Base-by-base conservation (phyloP, 2,113 vertebrate genomes). In the Platichthys stellatus region DNA sequence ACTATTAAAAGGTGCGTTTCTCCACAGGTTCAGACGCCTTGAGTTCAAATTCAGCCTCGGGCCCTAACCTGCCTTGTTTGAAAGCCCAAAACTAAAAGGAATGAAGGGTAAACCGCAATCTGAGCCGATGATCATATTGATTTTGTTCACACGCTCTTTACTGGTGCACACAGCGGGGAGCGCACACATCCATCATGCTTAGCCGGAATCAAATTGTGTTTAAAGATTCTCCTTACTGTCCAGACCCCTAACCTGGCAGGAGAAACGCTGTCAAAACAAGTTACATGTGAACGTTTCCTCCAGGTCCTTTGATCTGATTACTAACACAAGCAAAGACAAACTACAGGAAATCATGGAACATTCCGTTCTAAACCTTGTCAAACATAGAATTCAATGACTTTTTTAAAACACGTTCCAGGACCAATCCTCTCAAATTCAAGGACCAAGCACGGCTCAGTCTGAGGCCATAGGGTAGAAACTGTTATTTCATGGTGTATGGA, bases 61-160 rank as follows among this genome's bases (percentile, higher is more conserved):
- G 61, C 58, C 5, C 28, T 17, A 12, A 53, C 11, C 13, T n/a
- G 54, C 47, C 26, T 58, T 7, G 47, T 62, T 40, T 62, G 31
- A 59, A 58, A 74, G 47, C 74, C 51, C 14, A 59, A 7, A 24
- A 20, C 47, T 62, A 63, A 82, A 82, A 69, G 45, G 3, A 80
- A 58, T 17, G 3, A 72, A 70, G 35, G 26, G 26, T 9, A 70
- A 69, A 78, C 40, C 62, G 69, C 58, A 74, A 31, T 43, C 45
- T 40, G 18, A 21, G 24, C 47, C 28, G 8, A 77, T 11, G 9
- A 31, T 77, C n/a, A 12, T 74, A 81, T 87, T 69, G 79, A 87
- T 82, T 76, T 80, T 62, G 67, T 57, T 49, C 6, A 47, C 64
- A 24, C 14, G 45, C 56, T 64, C 13, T 61, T 66, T 67, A 47